Evolutionary conservation across 2,113 vertebrate species (phyloP).

Genomic region (Brevimyrus niger): DNA sequence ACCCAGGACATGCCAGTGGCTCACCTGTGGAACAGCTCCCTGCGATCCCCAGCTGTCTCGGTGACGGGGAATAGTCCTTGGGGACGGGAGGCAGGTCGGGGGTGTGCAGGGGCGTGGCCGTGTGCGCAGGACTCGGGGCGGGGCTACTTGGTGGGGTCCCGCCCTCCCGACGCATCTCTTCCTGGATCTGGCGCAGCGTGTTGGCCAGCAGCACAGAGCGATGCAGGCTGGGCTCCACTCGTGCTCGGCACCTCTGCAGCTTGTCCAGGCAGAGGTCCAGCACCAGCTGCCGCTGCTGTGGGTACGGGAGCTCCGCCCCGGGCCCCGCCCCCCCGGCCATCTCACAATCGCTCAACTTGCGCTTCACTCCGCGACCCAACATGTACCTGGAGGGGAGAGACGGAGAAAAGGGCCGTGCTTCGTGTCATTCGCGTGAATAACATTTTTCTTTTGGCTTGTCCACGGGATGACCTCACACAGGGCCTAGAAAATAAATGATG

Average conservation of each 20-base stretch:
- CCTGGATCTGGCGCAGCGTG: conserved; percentile 75
- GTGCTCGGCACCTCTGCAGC: conserved; percentile 66
- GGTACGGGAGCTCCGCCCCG: conserved; percentile 53
- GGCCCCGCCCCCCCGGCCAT: conserved; percentile 63
- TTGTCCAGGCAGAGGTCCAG: conserved; percentile 77
- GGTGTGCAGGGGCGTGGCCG: conserved; percentile 44
- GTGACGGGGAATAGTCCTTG: conserved; percentile 50
- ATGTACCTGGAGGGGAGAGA: conserved; percentile 60
- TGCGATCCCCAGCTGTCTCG: conserved; percentile 59
- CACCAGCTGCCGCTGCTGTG: conserved; percentile 74
- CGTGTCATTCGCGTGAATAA: neutral
- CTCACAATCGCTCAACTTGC: conserved; percentile 73
- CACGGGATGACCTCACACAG: neutral
- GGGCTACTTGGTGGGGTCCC: conserved; percentile 36
- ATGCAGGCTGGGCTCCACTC: conserved; percentile 72
- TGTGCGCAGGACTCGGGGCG: conserved; percentile 4
- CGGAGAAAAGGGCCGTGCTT: neutral
- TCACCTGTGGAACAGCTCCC: conserved; percentile 47
- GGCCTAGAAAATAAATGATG: neutral
- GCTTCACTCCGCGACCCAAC: conserved; percentile 79
- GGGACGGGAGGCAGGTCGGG: conserved; percentile 31
- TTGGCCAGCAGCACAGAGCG: conserved; percentile 78
- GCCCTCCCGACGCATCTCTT: conserved; percentile 60
- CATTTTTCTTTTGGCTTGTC: neutral
- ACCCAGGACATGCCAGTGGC: conserved; percentile 50